Conservation (phyloP, 2,797 vertebrate genomes). For the Borostomias antarcticus region DNA sequence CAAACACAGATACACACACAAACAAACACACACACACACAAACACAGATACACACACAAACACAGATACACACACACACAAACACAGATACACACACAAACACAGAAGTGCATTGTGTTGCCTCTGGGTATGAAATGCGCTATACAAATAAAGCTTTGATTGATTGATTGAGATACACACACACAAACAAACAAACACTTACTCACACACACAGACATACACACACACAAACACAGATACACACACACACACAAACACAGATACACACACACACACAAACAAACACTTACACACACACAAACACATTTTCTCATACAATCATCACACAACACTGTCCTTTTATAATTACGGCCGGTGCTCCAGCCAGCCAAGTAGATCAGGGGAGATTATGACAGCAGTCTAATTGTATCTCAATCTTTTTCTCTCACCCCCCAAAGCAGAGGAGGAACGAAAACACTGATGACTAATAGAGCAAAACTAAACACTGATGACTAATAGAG, state of each 20-base stretch:
- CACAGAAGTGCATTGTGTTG: too few species aligned
- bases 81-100: too few species aligned
- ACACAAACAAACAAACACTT: neutral
- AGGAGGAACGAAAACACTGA: constrained; percentile 45
- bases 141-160: too few species aligned
- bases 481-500: constrained; percentile 38
- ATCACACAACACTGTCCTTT: constrained; percentile 36
- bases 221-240: neutral
- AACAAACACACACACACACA: constrained; percentile 4
- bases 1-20: too few species aligned
- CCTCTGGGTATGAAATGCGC: too few species aligned
- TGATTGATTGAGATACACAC: too few species aligned
- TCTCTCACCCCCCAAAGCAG: constrained; percentile 47
- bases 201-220: neutral
- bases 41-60: too few species aligned
- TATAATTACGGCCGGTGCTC: constrained; percentile 24
- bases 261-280: neutral
- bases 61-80: constrained; percentile 4
- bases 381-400: constrained; percentile 54
- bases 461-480: constrained; percentile 35
- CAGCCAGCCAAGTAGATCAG: constrained; percentile 36
- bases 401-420: constrained; percentile 59
- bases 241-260: neutral
- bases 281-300: constrained; percentile 4
- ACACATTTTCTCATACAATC: too few species aligned